These are phyloP conservation scores for Zygogramma bicolorata DNA, from an alignment of 2,888 invertebrate species.

Conservation along the genomic window DNA sequence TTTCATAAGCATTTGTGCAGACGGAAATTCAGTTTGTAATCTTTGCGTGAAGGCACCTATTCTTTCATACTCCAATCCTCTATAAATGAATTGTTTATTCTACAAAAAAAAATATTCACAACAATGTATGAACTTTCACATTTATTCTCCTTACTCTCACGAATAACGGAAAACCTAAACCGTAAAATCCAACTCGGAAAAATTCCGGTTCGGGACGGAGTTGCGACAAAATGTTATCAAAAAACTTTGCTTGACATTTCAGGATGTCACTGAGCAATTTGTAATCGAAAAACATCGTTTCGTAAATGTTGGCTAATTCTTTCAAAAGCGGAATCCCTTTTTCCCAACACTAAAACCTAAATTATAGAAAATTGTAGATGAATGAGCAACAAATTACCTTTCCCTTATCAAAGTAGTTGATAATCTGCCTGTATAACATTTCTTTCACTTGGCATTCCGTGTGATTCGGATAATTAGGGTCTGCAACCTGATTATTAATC, in stretches of 20 bases:
- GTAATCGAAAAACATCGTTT: constrained; percentile 88
- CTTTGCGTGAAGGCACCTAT: constrained; percentile 95
- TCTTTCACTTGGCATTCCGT: constrained; percentile 93
- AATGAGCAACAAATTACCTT: constrained; percentile 71
- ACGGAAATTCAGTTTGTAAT: constrained; percentile 93
- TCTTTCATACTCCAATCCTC: constrained; percentile 94
- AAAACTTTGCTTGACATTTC: constrained; percentile 88
- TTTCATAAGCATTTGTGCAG: constrained; percentile 92
- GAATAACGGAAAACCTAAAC: constrained; percentile 92
- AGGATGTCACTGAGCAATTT: constrained; percentile 87
- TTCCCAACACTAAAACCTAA: constrained; percentile 85
- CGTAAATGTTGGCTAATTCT: constrained; percentile 89
- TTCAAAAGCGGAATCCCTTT: constrained; percentile 93
- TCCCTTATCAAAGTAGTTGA: constrained; percentile 93
- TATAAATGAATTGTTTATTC: constrained; percentile 96
- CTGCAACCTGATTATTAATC: constrained; percentile 78
- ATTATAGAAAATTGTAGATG: not conserved
- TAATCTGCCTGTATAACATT: constrained; percentile 86
- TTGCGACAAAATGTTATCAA: constrained; percentile 90
- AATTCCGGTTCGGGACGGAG: constrained; percentile 94
- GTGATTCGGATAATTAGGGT: constrained; percentile 79
- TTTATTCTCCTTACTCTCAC: constrained; percentile 78
- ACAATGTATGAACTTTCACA: constrained; percentile 11
- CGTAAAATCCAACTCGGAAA: constrained; percentile 95
- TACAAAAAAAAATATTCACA: constrained; percentile 65